Evolutionary conservation across 2,113 vertebrate genomes (phyloP), one percentile per base, ranked within the genome.

Genomic region (Bettongia penicillata): DNA sequence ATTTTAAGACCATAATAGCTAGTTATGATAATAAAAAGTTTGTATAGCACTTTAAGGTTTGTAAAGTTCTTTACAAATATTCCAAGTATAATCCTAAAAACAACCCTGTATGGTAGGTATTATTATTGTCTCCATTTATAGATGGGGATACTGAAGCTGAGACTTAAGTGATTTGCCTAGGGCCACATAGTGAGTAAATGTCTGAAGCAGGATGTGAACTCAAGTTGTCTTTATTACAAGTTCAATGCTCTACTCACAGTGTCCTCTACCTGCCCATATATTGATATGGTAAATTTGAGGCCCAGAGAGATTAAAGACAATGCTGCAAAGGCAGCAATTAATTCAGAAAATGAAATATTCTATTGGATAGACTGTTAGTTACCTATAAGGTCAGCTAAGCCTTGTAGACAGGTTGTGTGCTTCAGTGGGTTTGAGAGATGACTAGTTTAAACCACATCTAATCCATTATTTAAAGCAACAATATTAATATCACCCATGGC

Each of bases 201-300:
- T 22, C n/a, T 77, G 68, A 43, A 16, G 68, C n/a, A n/a, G 19
- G 37, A 77, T 43, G 22, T 77, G 68, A 77, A 77, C 16, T 77
- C 37, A n/a, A 31, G 0, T n/a, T n/a, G 43, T 77, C 68, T 43
- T 43, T 1, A 77, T 6, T 77, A 16, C 31, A 68, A 68, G 14
- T 68, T 12, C 61, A 68, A 14, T 5, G 16, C 37, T 37, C 31
- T 8, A 68, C n/a, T 12, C 68, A 77, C 37, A n/a, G 19, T 22
- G n/a, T 22, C 6, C 16, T 22, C 16, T 16, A n/a, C 0, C 0
- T 19, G 1, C 0, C 28, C 14, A n/a, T n/a, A 77, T 68, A 68
- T 61, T 37, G 31, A 61, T 77, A n/a, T n/a, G 37, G 22, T 16
- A 7, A 77, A 43, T 77, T 43, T 43, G 4, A 43, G 14, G 16